phyloP scores from a whole-genome alignment of 1,140 invertebrate species.

The Cataglyphis hispanica region DNA sequence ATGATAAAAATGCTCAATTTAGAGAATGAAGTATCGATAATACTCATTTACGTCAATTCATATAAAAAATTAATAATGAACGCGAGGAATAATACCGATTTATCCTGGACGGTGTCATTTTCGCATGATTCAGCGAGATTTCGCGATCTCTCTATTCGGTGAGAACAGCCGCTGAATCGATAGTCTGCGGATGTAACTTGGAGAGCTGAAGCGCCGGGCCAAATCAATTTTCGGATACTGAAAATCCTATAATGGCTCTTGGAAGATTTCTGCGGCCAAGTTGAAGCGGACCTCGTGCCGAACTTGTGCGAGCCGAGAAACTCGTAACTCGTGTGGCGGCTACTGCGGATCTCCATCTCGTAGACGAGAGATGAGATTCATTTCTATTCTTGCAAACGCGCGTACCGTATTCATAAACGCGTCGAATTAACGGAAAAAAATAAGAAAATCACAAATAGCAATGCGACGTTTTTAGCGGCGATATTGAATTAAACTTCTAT shows the following conservation, averaged over 20 bases:
- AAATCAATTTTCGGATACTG: conserved; percentile 71
- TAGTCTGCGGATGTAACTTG: conserved; percentile 57
- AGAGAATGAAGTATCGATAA: neutral
- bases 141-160: neutral
- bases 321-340: conserved; percentile 12
- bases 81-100: neutral
- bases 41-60: too few relatives aligned
- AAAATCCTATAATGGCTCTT: conserved; percentile 63
- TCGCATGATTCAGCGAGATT: neutral
- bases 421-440: conserved; percentile 10
- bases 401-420: conserved; percentile 1
- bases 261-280: conserved; percentile 40
- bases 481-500: conserved; percentile 36
- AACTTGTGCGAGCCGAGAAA: neutral
- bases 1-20: neutral
- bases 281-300: conserved; percentile 8
- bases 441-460: conserved; percentile 22
- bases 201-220: conserved; percentile 41
- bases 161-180: conserved; percentile 59
- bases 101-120: neutral
- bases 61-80: conserved; percentile 3
- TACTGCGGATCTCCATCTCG: neutral
- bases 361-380: neutral
- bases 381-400: neutral
- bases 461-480: conserved; percentile 37